A percentile compares a stretch with the other conserved stretches of the same genome.
phyloP scores from a whole-genome alignment of 92 coral and sea anemone genomes.

The Pocillopora meandrina region DNA sequence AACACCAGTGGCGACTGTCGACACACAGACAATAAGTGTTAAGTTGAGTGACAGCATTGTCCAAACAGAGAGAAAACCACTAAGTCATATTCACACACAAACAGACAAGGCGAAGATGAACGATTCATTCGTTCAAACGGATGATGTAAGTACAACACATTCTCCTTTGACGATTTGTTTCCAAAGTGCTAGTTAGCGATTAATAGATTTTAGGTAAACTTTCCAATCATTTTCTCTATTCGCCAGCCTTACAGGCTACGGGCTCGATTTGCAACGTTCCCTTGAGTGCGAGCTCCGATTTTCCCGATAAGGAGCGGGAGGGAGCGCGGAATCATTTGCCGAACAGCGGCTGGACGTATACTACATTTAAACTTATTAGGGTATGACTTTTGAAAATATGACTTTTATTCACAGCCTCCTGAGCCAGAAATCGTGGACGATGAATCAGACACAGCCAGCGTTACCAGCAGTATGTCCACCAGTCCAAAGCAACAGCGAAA shows the following conservation, averaged over 20 bases:
- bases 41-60: conserved; percentile 8
- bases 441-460: conserved; percentile 43
- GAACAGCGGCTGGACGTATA: no score
- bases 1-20: conserved; percentile 23
- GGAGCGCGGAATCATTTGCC: no score
- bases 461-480: conserved; percentile 31
- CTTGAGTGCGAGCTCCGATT: no score
- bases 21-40: conserved; percentile 29
- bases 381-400: background rate
- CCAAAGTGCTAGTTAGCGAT: no score
- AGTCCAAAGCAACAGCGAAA: conserved; percentile 32
- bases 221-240: no score
- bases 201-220: no score
- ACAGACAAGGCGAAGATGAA: conserved; percentile 12
- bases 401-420: background rate
- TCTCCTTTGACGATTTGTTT: no score
- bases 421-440: conserved; percentile 11
- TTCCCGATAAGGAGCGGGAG: no score
- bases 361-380: no score
- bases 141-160: conserved; percentile 19
- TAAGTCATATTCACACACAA: conserved; percentile 10
- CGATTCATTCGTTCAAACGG: conserved; percentile 33
- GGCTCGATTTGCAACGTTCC: no score
- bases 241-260: no score
- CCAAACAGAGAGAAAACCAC: conserved; percentile 11